phyloP scores from a whole-genome alignment of 2,797 vertebrate species.

The Aldrovandia affinis region DNA sequence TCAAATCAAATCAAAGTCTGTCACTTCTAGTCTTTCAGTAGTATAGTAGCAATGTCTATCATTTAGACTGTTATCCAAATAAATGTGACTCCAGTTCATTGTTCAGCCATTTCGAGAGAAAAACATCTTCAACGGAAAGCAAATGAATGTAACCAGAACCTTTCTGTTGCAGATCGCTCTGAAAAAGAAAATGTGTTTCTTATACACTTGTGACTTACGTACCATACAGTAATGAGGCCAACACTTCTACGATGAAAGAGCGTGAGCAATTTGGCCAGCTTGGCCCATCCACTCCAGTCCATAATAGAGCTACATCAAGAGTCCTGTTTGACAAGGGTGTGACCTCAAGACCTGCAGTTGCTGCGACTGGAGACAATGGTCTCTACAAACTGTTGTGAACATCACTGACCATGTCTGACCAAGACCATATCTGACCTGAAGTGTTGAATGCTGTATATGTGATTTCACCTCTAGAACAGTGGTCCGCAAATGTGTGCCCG shows the following conservation, averaged over 20 bases:
- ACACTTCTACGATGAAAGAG: neutral
- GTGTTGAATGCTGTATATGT: too few relatives aligned
- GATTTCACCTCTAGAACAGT: too few relatives aligned
- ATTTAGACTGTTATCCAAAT: slow-evolving; percentile 2
- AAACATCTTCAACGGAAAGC: neutral
- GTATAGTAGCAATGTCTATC: neutral
- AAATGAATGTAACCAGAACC: slow-evolving; percentile 12
- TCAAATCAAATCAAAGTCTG: neutral
- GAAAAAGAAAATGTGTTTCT: slow-evolving; percentile 14
- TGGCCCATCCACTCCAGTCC: neutral
- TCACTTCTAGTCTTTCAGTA: neutral
- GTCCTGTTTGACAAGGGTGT: neutral
- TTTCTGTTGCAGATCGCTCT: slow-evolving; percentile 27
- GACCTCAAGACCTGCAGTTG: too few relatives aligned
- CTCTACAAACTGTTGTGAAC: too few relatives aligned
- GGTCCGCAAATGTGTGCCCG: too few relatives aligned
- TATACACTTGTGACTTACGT: slow-evolving; percentile 2
- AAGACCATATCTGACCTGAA: too few relatives aligned
- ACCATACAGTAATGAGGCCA: slow-evolving; percentile 30
- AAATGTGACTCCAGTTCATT: slow-evolving; percentile 25
- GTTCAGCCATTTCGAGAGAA: slow-evolving; percentile 7
- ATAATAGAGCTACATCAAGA: neutral
- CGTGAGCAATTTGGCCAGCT: neutral
- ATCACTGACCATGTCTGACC: too few relatives aligned
- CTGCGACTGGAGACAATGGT: too few relatives aligned